These are phyloP conservation scores for Spodoptera picta DNA, from an alignment of 2,888 invertebrate genomes.

Conservation along the genomic window DNA sequence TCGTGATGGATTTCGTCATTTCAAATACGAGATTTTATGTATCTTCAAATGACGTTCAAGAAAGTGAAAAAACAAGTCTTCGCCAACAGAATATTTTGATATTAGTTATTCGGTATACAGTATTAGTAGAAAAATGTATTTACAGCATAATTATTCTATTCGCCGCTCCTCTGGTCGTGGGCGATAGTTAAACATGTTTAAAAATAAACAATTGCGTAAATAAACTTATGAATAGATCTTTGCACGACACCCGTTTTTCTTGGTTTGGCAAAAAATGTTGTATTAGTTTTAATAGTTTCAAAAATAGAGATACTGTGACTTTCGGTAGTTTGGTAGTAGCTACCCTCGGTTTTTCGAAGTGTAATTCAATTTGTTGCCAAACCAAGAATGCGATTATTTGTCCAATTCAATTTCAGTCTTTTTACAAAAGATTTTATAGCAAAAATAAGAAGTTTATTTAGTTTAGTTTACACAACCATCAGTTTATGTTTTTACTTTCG, in stretches of 20 bases:
- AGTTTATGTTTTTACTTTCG: too few relatives aligned
- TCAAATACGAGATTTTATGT: slow-evolving; percentile 6
- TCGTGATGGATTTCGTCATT: slow-evolving; percentile 25
- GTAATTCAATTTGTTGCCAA: too few relatives aligned
- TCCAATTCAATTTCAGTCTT: too few relatives aligned
- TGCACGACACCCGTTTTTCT: slow-evolving; percentile 36
- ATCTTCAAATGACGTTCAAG: slow-evolving; percentile 29
- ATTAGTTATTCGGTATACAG: slow-evolving; percentile 18
- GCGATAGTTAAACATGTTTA: slow-evolving; percentile 76
- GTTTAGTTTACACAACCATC: too few relatives aligned
- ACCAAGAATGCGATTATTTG: too few relatives aligned
- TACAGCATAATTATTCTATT: slow-evolving; percentile 55
- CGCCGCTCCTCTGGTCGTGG: slow-evolving; percentile 64
- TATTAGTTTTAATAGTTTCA: not conserved
- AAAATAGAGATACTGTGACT: too few relatives aligned
- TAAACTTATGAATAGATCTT: slow-evolving; percentile 50
- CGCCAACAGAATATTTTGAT: slow-evolving; percentile 17
- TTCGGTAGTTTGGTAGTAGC: too few relatives aligned
- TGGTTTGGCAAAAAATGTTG: slow-evolving; percentile 22
- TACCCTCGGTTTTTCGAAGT: too few relatives aligned
- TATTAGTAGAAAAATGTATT: slow-evolving; percentile 53
- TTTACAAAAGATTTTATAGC: too few relatives aligned
- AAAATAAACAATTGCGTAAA: slow-evolving; percentile 72
- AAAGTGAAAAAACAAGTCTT: slow-evolving; percentile 19
- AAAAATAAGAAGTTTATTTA: too few relatives aligned